Conservation (phyloP, 2,113 vertebrate species). For the Thomomys bottae region DNA sequence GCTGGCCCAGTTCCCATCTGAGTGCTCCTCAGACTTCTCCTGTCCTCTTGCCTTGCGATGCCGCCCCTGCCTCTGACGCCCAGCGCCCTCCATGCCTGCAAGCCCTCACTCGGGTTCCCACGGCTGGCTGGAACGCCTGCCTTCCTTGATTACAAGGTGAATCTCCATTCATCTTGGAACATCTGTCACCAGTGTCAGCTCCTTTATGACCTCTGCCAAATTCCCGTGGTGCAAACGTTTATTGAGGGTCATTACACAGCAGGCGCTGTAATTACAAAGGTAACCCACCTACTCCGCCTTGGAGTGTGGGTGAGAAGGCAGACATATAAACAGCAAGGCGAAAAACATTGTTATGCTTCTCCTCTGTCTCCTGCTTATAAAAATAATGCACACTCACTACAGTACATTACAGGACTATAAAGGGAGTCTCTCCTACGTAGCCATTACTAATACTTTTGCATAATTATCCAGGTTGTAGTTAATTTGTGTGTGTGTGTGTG, state of each 20-base stretch:
- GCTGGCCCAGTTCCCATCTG: neutral
- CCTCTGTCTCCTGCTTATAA: conserved; percentile 48
- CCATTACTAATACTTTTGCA: neutral
- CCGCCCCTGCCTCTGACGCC: neutral
- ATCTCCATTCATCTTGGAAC: conserved; percentile 48
- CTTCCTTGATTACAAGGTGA: conserved; percentile 65
- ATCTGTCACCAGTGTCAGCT: conserved; percentile 37
- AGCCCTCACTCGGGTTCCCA: conserved; percentile 55
- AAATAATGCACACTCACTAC: neutral
- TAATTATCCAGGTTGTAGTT: neutral
- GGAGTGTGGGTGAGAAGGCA: conserved; percentile 56
- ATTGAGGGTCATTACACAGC: conserved; percentile 43
- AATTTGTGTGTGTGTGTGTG: no score
- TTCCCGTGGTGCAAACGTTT: accelerated
- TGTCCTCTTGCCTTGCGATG: neutral
- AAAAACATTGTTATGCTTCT: conserved; percentile 25
- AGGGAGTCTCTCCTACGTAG: neutral
- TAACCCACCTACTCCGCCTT: conserved; percentile 38
- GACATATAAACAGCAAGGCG: neutral
- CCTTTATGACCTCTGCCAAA: conserved; percentile 43
- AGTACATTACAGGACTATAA: neutral
- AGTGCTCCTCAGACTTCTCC: neutral
- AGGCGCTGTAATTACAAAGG: conserved; percentile 60
- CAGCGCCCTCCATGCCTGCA: neutral
- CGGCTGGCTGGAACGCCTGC: neutral